phyloP scores from a whole-genome alignment of 2,888 invertebrate genomes.

The Hypsopygia costalis region DNA sequence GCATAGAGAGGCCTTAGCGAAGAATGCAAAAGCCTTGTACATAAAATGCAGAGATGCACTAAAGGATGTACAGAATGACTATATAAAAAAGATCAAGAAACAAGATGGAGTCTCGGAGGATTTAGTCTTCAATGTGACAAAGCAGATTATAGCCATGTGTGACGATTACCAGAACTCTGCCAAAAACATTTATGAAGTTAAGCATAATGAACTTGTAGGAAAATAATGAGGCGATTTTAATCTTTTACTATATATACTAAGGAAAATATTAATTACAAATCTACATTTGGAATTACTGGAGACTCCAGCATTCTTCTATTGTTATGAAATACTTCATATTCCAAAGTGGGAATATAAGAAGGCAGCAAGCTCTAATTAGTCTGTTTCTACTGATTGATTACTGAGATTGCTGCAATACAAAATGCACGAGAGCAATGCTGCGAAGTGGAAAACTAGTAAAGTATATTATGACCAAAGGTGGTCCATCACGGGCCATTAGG shows the following conservation, averaged over 20 bases:
- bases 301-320: too few species aligned
- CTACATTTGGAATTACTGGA: too few species aligned
- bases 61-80: conserved; percentile 87
- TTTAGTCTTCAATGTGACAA: conserved; percentile 82
- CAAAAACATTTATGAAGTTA: conserved; percentile 76
- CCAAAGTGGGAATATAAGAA: too few species aligned
- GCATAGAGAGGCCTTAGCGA: conserved; percentile 92
- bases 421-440: too few species aligned
- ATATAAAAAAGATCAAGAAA: conserved; percentile 85
- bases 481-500: too few species aligned
- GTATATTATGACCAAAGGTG: too few species aligned
- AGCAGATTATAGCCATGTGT: conserved; percentile 85
- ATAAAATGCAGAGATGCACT: conserved; percentile 89
- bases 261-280: too few species aligned
- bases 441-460: too few species aligned
- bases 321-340: too few species aligned
- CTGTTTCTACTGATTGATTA: too few species aligned
- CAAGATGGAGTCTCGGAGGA: conserved; percentile 87
- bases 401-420: too few species aligned
- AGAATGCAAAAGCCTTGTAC: conserved; percentile 91
- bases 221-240: conserved; percentile 35
- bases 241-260: background rate
- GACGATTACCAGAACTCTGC: conserved; percentile 81
- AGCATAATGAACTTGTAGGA: conserved; percentile 89
- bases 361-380: too few species aligned